Evolutionary conservation across 2,888 invertebrate species (phyloP).

Genomic region (Metellina segmentata): DNA sequence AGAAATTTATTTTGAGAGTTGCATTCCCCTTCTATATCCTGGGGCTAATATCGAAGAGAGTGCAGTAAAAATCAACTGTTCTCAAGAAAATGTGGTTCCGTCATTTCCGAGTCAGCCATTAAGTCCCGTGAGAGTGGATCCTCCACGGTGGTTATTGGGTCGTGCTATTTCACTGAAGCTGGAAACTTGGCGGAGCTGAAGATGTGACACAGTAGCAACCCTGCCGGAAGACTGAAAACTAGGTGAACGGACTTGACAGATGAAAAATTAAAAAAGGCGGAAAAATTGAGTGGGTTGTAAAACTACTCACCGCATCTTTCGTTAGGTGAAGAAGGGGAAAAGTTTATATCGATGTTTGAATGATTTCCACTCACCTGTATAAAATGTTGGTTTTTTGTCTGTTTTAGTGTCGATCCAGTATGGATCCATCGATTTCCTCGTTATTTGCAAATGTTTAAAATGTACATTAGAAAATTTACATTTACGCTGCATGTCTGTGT

Average conservation of each 20-base stretch:
- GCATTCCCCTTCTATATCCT: too few species aligned
- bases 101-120: not conserved
- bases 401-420: too few species aligned
- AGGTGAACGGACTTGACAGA: constrained; percentile 28
- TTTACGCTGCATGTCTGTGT: too few species aligned
- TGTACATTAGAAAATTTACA: too few species aligned
- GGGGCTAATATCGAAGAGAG: too few species aligned
- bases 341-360: not conserved
- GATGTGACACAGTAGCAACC: constrained; percentile 13
- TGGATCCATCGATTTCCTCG: too few species aligned
- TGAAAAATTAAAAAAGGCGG: constrained; percentile 7
- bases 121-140: not conserved
- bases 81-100: too few species aligned
- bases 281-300: constrained; percentile 7
- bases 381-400: not conserved
- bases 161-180: constrained; percentile 6
- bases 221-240: constrained; percentile 43
- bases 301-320: constrained; percentile 3
- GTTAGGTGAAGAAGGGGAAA: not conserved
- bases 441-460: too few species aligned
- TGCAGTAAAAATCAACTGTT: too few species aligned
- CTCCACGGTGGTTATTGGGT: not conserved
- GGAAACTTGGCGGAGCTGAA: constrained; percentile 3
- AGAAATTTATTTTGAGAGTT: too few species aligned
- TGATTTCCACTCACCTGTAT: constrained; percentile 18